These are phyloP conservation scores for Lordiphosa clarofinis DNA, from an alignment of 1,140 invertebrate genomes.

Conservation along the genomic window DNA sequence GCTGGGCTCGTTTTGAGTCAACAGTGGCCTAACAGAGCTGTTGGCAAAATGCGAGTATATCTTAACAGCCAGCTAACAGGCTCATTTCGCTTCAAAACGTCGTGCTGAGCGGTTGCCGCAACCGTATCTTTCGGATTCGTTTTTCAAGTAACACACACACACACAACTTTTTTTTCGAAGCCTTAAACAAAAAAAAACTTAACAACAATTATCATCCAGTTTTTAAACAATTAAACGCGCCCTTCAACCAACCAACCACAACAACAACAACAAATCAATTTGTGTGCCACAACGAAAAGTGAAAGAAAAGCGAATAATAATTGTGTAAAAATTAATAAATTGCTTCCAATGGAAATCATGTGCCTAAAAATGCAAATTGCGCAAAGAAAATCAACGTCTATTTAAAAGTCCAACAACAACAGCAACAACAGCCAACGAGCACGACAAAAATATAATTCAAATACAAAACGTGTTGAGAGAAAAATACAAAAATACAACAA, in stretches of 20 bases:
- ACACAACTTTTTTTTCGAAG: conserved; percentile 22
- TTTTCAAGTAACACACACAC: conserved; percentile 18
- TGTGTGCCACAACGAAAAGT: conserved; percentile 1
- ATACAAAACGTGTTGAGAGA: conserved; percentile 74
- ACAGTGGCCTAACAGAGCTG: conserved; percentile 17
- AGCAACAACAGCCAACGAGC: conserved; percentile 23
- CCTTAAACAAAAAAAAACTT: conserved; percentile 12
- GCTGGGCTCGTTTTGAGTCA: conserved; percentile 6
- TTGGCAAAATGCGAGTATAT: conserved; percentile 7
- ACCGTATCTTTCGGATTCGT: conserved; percentile 30
- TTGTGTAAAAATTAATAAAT: conserved; percentile 53
- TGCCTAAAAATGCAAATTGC: conserved; percentile 77
- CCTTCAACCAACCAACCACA: too few relatives aligned
- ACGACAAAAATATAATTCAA: conserved; percentile 63
- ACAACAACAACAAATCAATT: conserved; percentile 4
- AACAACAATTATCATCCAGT: background rate
- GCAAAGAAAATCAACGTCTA: conserved; percentile 75
- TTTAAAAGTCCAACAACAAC: conserved; percentile 64
- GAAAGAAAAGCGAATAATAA: conserved; percentile 17
- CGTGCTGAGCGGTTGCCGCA: conserved; percentile 53
- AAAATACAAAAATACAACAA: conserved; percentile 38
- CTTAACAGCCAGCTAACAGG: conserved; percentile 4
- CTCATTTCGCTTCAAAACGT: conserved; percentile 75
- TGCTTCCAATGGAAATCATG: conserved; percentile 74
- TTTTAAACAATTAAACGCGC: conserved; percentile 19